A percentile compares a stretch with the other conserved stretches of the same genome.
phyloP scores from a whole-genome alignment of 2,888 invertebrate genomes.

The Mimumesa dahlbomi region DNA sequence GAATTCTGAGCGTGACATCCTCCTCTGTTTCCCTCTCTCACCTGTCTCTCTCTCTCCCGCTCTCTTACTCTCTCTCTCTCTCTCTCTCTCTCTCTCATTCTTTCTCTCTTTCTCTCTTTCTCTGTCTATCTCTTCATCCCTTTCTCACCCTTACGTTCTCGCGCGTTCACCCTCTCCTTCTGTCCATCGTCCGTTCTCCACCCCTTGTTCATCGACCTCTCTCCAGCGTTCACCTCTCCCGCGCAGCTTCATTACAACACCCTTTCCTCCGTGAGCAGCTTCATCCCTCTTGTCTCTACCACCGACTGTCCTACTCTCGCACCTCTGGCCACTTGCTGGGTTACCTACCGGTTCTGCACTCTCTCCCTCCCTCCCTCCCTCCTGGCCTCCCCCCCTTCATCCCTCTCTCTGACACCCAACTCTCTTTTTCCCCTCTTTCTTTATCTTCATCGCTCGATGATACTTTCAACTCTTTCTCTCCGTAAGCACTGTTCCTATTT shows the following conservation, averaged over 20 bases:
- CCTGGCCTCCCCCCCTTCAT: conserved; percentile 15
- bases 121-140: conserved; percentile 27
- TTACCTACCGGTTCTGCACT: conserved; percentile 35
- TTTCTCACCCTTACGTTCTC: conserved; percentile 15
- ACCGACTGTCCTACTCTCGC: conserved; percentile 51
- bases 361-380: conserved; percentile 14
- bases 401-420: conserved; percentile 4
- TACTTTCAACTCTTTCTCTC: conserved; percentile 41
- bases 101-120: conserved; percentile 32
- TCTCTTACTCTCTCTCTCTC: conserved; percentile 29
- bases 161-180: conserved; percentile 37
- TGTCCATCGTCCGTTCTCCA: conserved; percentile 45
- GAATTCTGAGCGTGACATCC: conserved; percentile 54
- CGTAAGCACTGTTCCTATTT: no score
- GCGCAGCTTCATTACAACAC: conserved; percentile 71
- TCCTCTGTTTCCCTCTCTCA: conserved; percentile 25
- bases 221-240: conserved; percentile 39
- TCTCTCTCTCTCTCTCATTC: conserved; percentile 17
- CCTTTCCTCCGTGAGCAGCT: conserved; percentile 62
- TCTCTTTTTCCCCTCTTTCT: conserved; percentile 13
- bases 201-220: conserved; percentile 44
- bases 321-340: conserved; percentile 62
- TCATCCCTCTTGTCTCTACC: conserved; percentile 57
- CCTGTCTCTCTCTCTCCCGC: conserved; percentile 28
- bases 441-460: conserved; percentile 43